Evolutionary conservation across 2,888 invertebrate genomes (phyloP).

Genomic region (Itoplectis maculator): DNA sequence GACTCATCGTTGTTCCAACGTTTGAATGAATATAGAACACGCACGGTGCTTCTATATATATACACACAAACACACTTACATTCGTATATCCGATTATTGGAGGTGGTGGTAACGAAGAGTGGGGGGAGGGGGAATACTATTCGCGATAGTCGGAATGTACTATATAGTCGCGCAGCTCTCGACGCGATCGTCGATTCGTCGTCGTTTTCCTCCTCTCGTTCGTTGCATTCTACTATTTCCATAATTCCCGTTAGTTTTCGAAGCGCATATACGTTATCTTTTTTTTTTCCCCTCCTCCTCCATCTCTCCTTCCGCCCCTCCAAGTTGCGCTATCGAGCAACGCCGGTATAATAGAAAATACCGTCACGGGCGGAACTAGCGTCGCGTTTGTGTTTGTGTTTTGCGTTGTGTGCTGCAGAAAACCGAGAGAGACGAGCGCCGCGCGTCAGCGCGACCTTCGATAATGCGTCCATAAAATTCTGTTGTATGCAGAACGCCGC

Average conservation of each 20-base stretch:
- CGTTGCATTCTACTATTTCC: constrained; percentile 35
- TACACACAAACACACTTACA: neutral
- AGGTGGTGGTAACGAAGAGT: too few species aligned
- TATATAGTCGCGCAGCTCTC: constrained; percentile 9
- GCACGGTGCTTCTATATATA: neutral
- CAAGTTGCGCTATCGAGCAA: constrained; percentile 60
- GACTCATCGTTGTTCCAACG: neutral
- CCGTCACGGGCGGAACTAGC: constrained; percentile 18
- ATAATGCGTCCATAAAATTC: constrained; percentile 68
- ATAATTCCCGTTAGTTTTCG: constrained; percentile 62
- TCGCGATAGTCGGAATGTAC: neutral
- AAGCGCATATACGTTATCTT: constrained; percentile 57
- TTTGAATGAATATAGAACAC: neutral
- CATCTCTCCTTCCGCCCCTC: too few species aligned
- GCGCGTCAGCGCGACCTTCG: constrained; percentile 67
- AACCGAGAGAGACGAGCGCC: constrained; percentile 58
- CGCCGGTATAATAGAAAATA: constrained; percentile 43
- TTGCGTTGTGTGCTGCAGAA: constrained; percentile 27
- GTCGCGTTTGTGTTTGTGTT: constrained; percentile 10
- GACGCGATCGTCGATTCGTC: neutral
- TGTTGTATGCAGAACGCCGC: constrained; percentile 68
- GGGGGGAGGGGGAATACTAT: too few species aligned
- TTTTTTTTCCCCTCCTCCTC: constrained; percentile 14
- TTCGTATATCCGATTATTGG: constrained; percentile 3
- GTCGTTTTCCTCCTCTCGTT: constrained; percentile 11